Evolutionary conservation across 2,113 vertebrate genomes (phyloP).

Genomic region (Synodontis membranacea): DNA sequence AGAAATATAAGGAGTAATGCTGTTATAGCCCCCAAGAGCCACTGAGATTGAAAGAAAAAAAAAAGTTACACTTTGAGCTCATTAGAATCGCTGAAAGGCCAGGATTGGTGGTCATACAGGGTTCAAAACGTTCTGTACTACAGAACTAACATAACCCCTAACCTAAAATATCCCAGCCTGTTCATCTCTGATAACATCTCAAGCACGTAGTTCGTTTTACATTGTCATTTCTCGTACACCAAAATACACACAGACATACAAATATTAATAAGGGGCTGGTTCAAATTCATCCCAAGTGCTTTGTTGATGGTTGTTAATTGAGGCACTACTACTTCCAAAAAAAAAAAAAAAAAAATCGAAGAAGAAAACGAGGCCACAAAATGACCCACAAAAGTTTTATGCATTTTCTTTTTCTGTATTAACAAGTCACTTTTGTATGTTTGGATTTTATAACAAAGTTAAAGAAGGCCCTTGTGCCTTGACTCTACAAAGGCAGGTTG

Average conservation of each 20-base stretch:
- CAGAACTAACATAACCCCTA: conserved; percentile 16
- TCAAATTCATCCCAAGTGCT: conserved; percentile 1
- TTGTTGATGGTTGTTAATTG: conserved; percentile 2
- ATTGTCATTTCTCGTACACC: conserved; percentile 22
- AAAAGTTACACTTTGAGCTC: conserved; percentile 39
- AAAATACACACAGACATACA: conserved; percentile 51
- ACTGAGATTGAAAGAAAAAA: conserved; percentile 28
- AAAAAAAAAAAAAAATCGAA: background rate
- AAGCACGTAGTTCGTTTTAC: conserved; percentile 21
- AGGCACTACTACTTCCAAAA: background rate
- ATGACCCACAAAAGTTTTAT: background rate
- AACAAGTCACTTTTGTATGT: conserved; percentile 6
- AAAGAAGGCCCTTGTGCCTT: conserved; percentile 22
- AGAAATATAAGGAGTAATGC: conserved; percentile 30
- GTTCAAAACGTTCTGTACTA: conserved; percentile 37
- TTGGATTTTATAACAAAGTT: background rate
- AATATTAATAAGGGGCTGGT: conserved; percentile 52
- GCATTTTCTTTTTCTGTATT: background rate
- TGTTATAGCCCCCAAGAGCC: conserved; percentile 33
- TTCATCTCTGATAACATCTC: conserved; percentile 9
- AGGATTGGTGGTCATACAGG: conserved; percentile 17
- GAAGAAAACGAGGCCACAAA: background rate
- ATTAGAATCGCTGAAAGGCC: conserved; percentile 29
- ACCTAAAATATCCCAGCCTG: conserved; percentile 20
- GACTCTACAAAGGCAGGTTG: conserved; percentile 21